Base-by-base conservation (phyloP, 2,797 vertebrate genomes). In the Cossypha dichroa region DNA sequence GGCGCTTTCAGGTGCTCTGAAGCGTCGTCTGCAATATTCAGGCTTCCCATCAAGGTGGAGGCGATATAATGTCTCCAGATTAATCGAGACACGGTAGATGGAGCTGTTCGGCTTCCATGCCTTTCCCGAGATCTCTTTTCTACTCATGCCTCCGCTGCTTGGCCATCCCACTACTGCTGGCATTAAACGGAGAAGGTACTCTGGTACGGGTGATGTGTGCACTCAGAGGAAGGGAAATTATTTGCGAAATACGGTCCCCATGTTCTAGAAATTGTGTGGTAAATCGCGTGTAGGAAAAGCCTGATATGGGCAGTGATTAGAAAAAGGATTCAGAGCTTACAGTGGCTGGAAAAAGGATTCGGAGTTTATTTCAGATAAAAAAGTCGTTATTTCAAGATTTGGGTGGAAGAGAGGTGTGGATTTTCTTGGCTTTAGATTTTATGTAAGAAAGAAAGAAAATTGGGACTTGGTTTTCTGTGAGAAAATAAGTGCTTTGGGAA, bases 11-110 rank as follows among this genome's bases (percentile, higher is more conserved):
- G 56, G 25, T 4, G 1, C 14, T 79, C 23, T 5, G 13, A 56
- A 26, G 28, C 1, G 0, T 84, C 2, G 0, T 34, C 10, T 13
- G 67, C 21, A 51, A 2, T 40, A 43, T 66, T 54, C 5, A 9
- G 23, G 28, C 7, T 93, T 93, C 43, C 26, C 13, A 10, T 19
- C 17, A 11, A 43, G 63, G 26, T 40, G 29, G 21, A 36, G 48
- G 52, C 69, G 26, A 13, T 0, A 0, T 33, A n/a, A 34, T 14
- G 16, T 77, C 38, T 68, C 11, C 56, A 49, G 25, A 66, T 82
- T 23, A 77, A 8, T 73, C 0, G 2, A 82, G 79, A 41, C 16
- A 18, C 0, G 0, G 11, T 33, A 43, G 11, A 12, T 43, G 18
- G 20, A 76, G 40, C 7, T 60, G 7, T 56, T 90, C 28, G 7